Percentiles rank a stretch among this genome's conserved stretches.
Conservation (phyloP, 2,797 vertebrate species). For the Netta rufina region DNA sequence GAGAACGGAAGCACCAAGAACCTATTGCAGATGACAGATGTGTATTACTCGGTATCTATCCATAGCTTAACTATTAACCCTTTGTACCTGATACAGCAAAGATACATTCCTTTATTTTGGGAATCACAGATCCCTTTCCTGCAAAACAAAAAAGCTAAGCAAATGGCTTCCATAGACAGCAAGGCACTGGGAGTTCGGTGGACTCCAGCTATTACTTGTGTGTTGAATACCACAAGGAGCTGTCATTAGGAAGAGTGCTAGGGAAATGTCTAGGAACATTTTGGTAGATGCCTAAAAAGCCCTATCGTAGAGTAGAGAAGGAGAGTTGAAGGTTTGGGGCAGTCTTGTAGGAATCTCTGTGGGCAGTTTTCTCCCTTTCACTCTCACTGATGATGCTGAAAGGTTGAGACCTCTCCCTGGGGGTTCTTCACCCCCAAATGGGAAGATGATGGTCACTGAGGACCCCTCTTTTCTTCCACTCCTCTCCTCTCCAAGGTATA, state of each 20-base stretch:
- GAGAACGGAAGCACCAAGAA: conserved; percentile 99
- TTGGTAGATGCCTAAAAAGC: not conserved
- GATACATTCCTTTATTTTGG: not conserved
- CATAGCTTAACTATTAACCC: not conserved
- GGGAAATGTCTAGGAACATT: not conserved
- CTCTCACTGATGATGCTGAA: not conserved
- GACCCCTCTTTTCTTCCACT: not conserved
- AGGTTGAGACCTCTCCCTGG: not conserved
- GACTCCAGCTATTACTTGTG: not conserved
- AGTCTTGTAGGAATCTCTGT: not conserved
- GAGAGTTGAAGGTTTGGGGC: not conserved
- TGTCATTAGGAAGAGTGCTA: not conserved
- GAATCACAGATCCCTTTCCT: not conserved
- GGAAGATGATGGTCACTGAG: not conserved
- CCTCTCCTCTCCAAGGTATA: not conserved
- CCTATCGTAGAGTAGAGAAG: not conserved
- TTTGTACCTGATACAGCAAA: not conserved
- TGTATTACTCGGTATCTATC: conserved; percentile 92
- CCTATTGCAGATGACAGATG: conserved; percentile 96
- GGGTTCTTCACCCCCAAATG: not conserved
- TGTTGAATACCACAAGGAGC: not conserved
- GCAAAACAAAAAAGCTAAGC: not conserved
- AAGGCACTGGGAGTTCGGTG: not conserved
- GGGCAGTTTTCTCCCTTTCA: not conserved
- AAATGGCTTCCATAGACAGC: not conserved